Conservation (phyloP, 2,888 invertebrate species). For the Drosophila helvetica region DNA sequence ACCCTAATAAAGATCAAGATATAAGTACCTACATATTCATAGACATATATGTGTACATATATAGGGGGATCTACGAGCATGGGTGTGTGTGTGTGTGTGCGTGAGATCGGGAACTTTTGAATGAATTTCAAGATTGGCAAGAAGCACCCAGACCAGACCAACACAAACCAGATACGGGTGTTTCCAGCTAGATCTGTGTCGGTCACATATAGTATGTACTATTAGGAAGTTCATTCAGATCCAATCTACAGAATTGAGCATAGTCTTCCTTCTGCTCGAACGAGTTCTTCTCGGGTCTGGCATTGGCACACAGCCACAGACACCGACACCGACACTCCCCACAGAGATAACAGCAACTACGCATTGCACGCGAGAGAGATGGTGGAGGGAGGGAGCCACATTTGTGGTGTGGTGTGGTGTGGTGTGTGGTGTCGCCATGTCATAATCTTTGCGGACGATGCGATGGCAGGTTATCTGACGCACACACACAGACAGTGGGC, state of each 20-base stretch:
- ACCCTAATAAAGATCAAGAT: conserved; percentile 42
- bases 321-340: conserved; percentile 17
- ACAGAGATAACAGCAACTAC: conserved; percentile 32
- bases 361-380: conserved; percentile 17
- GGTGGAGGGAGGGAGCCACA: neutral
- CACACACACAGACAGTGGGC: conserved; percentile 49
- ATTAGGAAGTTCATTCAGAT: conserved; percentile 45
- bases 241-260: conserved; percentile 33
- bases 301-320: conserved; percentile 39
- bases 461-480: conserved; percentile 60
- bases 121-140: conserved; percentile 35
- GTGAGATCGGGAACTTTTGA: conserved; percentile 15
- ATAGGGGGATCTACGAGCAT: no score
- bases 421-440: conserved; percentile 44
- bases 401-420: neutral
- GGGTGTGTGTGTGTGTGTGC: neutral
- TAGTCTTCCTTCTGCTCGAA: conserved; percentile 14
- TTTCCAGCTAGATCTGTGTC: conserved; percentile 52
- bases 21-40: neutral
- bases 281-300: conserved; percentile 28
- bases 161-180: conserved; percentile 45
- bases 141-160: conserved; percentile 11
- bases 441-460: conserved; percentile 56
- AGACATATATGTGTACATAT: no score
- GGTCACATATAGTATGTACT: conserved; percentile 2